Conservation (phyloP, 2,888 invertebrate species). For the Palloptera scutellata region DNA sequence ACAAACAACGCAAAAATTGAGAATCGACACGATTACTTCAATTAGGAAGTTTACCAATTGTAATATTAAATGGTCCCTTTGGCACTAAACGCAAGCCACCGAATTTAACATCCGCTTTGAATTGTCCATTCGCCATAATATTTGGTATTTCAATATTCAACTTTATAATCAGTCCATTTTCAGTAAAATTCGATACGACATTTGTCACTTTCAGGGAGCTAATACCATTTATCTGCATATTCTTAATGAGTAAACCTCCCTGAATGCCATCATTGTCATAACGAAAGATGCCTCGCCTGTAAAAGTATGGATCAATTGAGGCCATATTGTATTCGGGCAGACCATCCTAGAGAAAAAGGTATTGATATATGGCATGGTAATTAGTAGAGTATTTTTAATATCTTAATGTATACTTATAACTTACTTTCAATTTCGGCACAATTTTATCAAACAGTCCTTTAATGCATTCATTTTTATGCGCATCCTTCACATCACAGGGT, state of each 20-base stretch:
- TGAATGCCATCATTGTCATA: conserved; percentile 59
- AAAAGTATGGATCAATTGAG: conserved; percentile 58
- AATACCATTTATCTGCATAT: conserved; percentile 68
- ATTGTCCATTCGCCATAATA: conserved; percentile 68
- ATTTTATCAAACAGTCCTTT: conserved; percentile 67
- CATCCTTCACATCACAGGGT: conserved; percentile 68
- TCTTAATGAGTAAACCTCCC: conserved; percentile 58
- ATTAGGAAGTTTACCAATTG: conserved; percentile 68
- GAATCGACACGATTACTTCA: too few species aligned
- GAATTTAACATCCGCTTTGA: conserved; percentile 71
- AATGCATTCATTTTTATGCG: conserved; percentile 69
- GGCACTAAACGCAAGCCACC: conserved; percentile 71
- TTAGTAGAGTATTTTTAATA: neutral
- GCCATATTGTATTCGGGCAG: conserved; percentile 51
- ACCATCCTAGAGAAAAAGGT: conserved; percentile 40
- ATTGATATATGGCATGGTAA: neutral
- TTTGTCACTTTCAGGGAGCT: conserved; percentile 67
- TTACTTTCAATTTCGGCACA: conserved; percentile 59
- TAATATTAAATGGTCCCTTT: conserved; percentile 68
- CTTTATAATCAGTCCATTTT: conserved; percentile 70
- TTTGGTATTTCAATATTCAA: conserved; percentile 69
- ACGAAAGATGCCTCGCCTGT: conserved; percentile 58
- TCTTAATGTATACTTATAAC: neutral
- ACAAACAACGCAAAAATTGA: neutral
- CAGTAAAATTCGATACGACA: conserved; percentile 68